Evolutionary conservation across 2,888 invertebrate species (phyloP), one percentile per base, ranked within the genome.

Genomic region (Sinodicranocentrus sp.): DNA sequence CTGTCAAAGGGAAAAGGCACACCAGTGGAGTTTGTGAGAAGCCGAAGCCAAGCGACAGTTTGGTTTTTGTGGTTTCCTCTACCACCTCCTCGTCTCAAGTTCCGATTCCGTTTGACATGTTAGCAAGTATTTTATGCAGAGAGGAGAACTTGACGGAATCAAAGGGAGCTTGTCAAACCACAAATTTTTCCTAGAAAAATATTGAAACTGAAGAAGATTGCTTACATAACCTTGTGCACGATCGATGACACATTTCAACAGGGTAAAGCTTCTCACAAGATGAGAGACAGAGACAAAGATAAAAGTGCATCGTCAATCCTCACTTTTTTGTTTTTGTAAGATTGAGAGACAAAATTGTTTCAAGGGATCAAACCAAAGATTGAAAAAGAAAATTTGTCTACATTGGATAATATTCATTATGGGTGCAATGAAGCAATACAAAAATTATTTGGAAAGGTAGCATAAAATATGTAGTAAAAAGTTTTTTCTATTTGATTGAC

Each of bases 11-110:
- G 48, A 48, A 63, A 70, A 79, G 54, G 39, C 33, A 78, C 57
- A 68, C 59, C 68, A 59, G 68, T 59, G n/a, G n/a, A n/a, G n/a
- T n/a, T 17, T 28, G 28, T 43, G 61, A 78, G 33, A 79, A 79
- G 71, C n/a, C 65, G 54, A 63, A 71, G 15, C 33, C 1, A 71
- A 79, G 44, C 61, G 79, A 79, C 79, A 79, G 70, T 65, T 63
- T 71, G 79, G 71, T 33, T 72, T 54, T 71, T 68, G 79, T 79
- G 79, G 79, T 79, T 79, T 79, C 79, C 71, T 63, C n/a, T 79
- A 39, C 23, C 33, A 13, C 43, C 17, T 65, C 26, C 17, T 33
- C 59, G 33, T 79, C 39, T 43, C 63, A 72, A 54, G 48, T 44
- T 61, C 61, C 54, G 25, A 79, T 54, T 70, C 17, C 26, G 33